Evolutionary conservation across 2,888 invertebrate genomes (phyloP).

Genomic region (Cerastis rubricosa): DNA sequence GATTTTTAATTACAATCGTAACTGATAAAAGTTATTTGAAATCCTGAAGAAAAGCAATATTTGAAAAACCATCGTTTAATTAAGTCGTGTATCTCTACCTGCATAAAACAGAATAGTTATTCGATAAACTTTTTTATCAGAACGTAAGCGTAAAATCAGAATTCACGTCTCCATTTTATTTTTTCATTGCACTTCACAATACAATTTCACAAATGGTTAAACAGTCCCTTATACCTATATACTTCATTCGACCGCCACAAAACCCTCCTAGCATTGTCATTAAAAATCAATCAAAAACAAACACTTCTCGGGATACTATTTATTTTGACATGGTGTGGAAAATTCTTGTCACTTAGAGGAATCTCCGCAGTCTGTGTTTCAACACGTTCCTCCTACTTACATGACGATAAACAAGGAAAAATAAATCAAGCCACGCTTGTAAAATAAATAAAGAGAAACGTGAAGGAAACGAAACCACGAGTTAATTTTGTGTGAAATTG

Average conservation of each 20-base stretch:
- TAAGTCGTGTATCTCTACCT: not conserved
- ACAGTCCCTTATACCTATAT: not conserved
- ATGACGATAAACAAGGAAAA: slow-evolving; percentile 39
- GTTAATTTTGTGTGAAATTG: slow-evolving; percentile 37
- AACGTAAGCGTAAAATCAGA: not conserved
- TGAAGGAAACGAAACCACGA: slow-evolving; percentile 2
- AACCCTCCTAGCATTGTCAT: not conserved
- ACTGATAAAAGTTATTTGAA: slow-evolving; percentile 15
- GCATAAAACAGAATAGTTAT: not conserved
- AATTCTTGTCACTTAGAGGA: slow-evolving; percentile 5
- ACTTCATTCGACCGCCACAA: not conserved
- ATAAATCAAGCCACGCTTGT: slow-evolving; percentile 11
- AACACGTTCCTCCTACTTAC: slow-evolving; percentile 33
- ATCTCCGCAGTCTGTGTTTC: slow-evolving; percentile 16
- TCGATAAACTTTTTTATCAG: not conserved
- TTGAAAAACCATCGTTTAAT: slow-evolving; percentile 1
- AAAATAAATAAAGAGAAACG: slow-evolving; percentile 31
- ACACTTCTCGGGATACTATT: not conserved
- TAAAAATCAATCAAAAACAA: not conserved
- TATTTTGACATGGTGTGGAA: slow-evolving; percentile 14
- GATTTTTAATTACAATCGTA: slow-evolving; percentile 22
- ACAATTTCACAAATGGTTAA: not conserved
- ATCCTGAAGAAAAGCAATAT: not conserved
- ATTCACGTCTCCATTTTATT: not conserved
- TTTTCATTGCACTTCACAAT: not conserved